Evolutionary conservation across 2,797 vertebrate species (phyloP).

Genomic region (Melanotaenia pygmaea): DNA sequence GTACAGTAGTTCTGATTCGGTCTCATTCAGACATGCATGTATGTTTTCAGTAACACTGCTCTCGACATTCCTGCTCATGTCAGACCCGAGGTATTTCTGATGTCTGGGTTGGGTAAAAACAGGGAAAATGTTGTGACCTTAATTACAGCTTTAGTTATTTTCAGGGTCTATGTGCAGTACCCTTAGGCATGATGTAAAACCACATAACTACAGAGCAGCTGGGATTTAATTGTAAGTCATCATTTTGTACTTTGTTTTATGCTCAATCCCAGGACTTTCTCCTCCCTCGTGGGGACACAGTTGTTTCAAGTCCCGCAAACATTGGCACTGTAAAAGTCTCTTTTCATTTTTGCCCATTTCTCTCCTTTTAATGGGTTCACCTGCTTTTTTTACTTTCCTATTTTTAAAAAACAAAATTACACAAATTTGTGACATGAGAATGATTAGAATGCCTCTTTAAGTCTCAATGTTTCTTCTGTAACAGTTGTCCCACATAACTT

Average conservation of each 20-base stretch:
- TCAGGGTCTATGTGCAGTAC: slow-evolving; percentile 68
- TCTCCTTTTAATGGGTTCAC: slow-evolving; percentile 22
- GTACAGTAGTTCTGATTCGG: not conserved
- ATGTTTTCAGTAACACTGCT: slow-evolving; percentile 13
- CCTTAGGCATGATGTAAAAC: slow-evolving; percentile 77
- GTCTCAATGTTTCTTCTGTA: not conserved
- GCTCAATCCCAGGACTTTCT: slow-evolving; percentile 77
- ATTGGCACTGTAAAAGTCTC: slow-evolving; percentile 8
- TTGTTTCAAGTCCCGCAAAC: slow-evolving; percentile 39
- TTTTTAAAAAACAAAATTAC: not conserved
- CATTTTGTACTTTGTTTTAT: slow-evolving; percentile 79
- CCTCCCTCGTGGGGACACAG: slow-evolving; percentile 61
- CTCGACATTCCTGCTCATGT: slow-evolving; percentile 48
- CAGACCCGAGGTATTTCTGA: slow-evolving; percentile 56
- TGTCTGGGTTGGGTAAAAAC: slow-evolving; percentile 69
- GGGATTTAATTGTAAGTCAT: slow-evolving; percentile 78
- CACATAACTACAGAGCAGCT: slow-evolving; percentile 80
- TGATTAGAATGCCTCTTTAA: not conserved
- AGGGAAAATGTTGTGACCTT: slow-evolving; percentile 64
- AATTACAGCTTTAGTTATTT: slow-evolving; percentile 81
- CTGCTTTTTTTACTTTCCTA: slow-evolving; percentile 4
- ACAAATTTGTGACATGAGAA: not conserved
- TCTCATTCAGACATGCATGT: slow-evolving; percentile 10
- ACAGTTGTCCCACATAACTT: not conserved
- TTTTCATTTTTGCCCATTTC: not conserved